A percentile compares a stretch with the other conserved stretches of the same genome.
These are phyloP conservation scores for Acronicta aceris DNA, from an alignment of 2,888 invertebrate species.

Conservation along the genomic window DNA sequence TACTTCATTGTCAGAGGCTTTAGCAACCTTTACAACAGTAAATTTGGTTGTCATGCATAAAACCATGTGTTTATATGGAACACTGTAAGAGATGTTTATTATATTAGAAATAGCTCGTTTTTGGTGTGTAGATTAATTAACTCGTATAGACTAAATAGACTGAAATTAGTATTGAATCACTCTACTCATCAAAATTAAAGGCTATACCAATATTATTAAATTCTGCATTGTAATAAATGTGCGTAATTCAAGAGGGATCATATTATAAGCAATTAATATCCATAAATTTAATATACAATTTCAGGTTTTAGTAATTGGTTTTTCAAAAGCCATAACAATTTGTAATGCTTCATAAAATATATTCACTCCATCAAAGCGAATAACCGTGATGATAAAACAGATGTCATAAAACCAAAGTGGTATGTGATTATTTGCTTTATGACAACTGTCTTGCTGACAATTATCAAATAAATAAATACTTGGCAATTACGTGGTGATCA, in stretches of 20 bases:
- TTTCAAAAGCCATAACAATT: constrained; percentile 28
- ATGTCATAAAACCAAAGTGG: constrained; percentile 71
- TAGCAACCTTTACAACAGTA: constrained; percentile 79
- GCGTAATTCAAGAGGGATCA: constrained; percentile 11
- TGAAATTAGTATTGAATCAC: no score
- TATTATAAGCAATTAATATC: constrained; percentile 36
- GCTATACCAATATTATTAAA: no score
- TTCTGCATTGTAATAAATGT: no score
- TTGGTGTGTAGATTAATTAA: constrained; percentile 63
- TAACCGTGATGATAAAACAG: constrained; percentile 64
- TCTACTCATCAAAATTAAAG: no score
- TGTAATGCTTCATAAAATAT: constrained; percentile 39
- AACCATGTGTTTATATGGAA: constrained; percentile 78
- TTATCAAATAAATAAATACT: constrained; percentile 71
- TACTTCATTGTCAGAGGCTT: constrained; percentile 79
- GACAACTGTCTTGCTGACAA: constrained; percentile 61
- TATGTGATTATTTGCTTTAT: constrained; percentile 64
- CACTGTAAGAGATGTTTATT: constrained; percentile 55
- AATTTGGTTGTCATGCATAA: constrained; percentile 86
- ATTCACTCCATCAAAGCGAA: constrained; percentile 61
- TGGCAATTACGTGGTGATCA: constrained; percentile 50
- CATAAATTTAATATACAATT: constrained; percentile 26
- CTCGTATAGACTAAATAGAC: no score
- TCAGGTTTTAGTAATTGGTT: constrained; percentile 30
- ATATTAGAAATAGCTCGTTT: constrained; percentile 56